Conservation (phyloP, 2,888 invertebrate genomes). For the Craniophora ligustri region DNA sequence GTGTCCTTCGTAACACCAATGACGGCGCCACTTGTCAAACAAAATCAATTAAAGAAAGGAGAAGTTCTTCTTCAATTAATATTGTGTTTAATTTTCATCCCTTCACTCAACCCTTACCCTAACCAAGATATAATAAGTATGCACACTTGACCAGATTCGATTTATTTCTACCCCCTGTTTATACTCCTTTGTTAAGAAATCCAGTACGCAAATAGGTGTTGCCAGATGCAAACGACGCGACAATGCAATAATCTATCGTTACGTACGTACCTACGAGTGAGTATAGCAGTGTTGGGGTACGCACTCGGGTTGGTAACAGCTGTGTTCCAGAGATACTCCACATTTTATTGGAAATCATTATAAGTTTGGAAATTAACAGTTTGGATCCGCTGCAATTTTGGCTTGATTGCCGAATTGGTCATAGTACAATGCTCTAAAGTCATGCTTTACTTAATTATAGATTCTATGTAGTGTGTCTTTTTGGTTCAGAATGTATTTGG, state of each 20-base stretch:
- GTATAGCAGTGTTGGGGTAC: constrained; percentile 45
- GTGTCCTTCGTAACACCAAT: too few species aligned
- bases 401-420: too few species aligned
- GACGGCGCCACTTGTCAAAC: too few species aligned
- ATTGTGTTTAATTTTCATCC: too few species aligned
- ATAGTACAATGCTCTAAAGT: too few species aligned
- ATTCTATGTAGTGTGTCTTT: too few species aligned
- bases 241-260: constrained; percentile 76
- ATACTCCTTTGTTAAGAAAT: constrained; percentile 50
- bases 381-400: neutral
- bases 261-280: constrained; percentile 47
- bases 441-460: too few species aligned
- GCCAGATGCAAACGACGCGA: constrained; percentile 76
- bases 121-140: constrained; percentile 3
- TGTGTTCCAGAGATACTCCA: constrained; percentile 15
- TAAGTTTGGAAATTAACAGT: constrained; percentile 2
- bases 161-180: constrained; percentile 38
- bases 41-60: too few species aligned
- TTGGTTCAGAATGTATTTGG: too few species aligned
- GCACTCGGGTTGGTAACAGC: constrained; percentile 55
- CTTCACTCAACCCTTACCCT: neutral
- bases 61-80: too few species aligned
- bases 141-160: constrained; percentile 45
- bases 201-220: constrained; percentile 63
- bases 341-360: constrained; percentile 9